Evolutionary conservation across 1,140 invertebrate species (phyloP).

Genomic region (Patella vulgata): DNA sequence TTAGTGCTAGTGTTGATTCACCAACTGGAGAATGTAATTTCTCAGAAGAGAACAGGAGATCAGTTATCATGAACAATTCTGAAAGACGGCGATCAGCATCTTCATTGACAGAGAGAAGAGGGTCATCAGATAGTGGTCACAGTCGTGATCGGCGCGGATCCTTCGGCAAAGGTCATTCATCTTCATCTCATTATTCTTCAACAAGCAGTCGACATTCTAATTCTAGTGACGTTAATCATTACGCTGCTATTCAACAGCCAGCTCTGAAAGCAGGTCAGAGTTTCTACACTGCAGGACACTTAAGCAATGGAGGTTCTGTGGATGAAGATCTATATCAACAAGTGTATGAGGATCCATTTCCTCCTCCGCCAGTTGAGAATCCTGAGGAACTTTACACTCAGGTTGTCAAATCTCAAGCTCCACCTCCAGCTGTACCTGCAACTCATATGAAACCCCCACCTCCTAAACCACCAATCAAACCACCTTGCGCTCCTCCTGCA

Average conservation of each 20-base stretch:
- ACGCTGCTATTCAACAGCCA: constrained; percentile 14
- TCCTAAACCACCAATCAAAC: constrained; percentile 10
- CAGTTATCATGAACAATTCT: constrained; percentile 21
- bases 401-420: constrained; percentile 14
- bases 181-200: no score
- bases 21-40: constrained; percentile 32
- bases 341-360: constrained; percentile 19
- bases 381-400: constrained; percentile 9
- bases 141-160: constrained; percentile 40
- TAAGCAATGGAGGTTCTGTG: neutral
- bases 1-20: constrained; percentile 43
- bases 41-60: constrained; percentile 44
- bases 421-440: constrained; percentile 19
- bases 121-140: constrained; percentile 18
- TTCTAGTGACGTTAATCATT: neutral
- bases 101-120: constrained; percentile 15
- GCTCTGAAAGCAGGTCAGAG: constrained; percentile 22
- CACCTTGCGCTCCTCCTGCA: constrained; percentile 9
- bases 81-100: constrained; percentile 51
- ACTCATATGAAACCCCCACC: constrained; percentile 8
- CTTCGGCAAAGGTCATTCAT: constrained; percentile 6
- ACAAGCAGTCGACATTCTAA: no score
- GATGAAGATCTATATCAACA: constrained; percentile 3
- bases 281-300: constrained; percentile 8
- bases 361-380: constrained; percentile 26